A percentile compares a stretch with the other conserved stretches of the same genome.
These are phyloP conservation scores for Caenorhabditis wallacei DNA, from an alignment of 2,888 invertebrate species.

Conservation along the genomic window DNA sequence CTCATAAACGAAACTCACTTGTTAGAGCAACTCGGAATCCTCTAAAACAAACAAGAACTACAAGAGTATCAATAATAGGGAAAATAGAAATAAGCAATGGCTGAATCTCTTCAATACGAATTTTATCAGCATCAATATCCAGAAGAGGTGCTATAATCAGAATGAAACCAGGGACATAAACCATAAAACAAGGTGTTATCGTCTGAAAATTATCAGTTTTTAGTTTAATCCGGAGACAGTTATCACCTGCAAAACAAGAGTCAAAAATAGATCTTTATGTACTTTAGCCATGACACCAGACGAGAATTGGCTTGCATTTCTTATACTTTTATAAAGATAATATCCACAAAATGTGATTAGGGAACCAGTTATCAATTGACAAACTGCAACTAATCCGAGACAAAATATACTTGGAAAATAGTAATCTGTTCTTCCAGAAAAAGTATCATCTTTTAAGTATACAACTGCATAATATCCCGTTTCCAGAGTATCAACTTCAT, in stretches of 20 bases:
- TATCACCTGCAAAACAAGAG: slow-evolving; percentile 31
- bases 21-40: slow-evolving; percentile 19
- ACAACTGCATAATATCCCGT: slow-evolving; percentile 32
- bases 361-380: slow-evolving; percentile 9
- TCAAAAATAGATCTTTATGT: slow-evolving; percentile 29
- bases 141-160: slow-evolving; percentile 11
- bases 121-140: not conserved
- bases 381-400: slow-evolving; percentile 16
- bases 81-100: slow-evolving; percentile 36
- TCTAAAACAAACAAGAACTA: slow-evolving; percentile 28
- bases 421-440: not conserved
- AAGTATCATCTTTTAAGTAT: slow-evolving; percentile 1
- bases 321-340: slow-evolving; percentile 9
- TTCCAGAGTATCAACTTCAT: not conserved
- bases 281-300: slow-evolving; percentile 29
- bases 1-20: not conserved
- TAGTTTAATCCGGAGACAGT: too few species aligned
- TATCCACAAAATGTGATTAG: slow-evolving; percentile 15
- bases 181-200: slow-evolving; percentile 20
- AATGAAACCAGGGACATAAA: slow-evolving; percentile 18
- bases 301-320: slow-evolving; percentile 18
- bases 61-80: slow-evolving; percentile 30
- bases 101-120: slow-evolving; percentile 33
- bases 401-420: slow-evolving; percentile 28
- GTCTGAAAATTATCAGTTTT: slow-evolving; percentile 8